Evolutionary conservation across 1,140 invertebrate species (phyloP).

Genomic region (Caenorhabditis latens): DNA sequence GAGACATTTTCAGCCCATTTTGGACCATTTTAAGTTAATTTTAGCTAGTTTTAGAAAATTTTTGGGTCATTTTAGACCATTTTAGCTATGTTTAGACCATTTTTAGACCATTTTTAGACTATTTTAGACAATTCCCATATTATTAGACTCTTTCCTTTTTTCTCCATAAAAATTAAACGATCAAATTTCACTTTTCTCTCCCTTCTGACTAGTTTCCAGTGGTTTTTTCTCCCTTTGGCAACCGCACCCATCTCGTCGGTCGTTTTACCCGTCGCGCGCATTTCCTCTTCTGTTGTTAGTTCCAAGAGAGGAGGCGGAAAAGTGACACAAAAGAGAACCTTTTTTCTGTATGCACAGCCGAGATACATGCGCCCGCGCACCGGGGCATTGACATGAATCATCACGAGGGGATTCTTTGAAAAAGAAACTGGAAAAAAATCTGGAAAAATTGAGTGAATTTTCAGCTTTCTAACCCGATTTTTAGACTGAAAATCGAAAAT

Average conservation of each 20-base stretch:
- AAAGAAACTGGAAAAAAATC: background rate
- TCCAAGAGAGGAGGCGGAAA: background rate
- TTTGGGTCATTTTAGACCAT: no score
- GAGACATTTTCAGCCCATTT: no score
- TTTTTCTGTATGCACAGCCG: slow-evolving; percentile 39
- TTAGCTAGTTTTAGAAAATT: no score
- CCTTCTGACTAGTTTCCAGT: background rate
- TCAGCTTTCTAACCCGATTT: no score
- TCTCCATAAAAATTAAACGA: background rate
- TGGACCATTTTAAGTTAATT: no score
- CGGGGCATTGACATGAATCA: background rate
- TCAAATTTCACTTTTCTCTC: background rate
- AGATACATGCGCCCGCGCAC: background rate
- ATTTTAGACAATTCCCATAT: background rate
- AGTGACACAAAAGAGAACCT: background rate
- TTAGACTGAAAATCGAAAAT: no score
- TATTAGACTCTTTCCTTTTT: background rate
- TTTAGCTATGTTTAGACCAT: no score
- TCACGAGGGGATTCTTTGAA: background rate
- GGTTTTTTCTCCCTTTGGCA: background rate
- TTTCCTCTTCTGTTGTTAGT: background rate
- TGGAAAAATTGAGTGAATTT: no score
- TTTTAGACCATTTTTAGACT: background rate
- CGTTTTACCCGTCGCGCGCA: background rate
- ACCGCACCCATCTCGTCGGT: background rate